phyloP scores from a whole-genome alignment of 2,113 vertebrate genomes.

The Megaceryle maxima region DNA sequence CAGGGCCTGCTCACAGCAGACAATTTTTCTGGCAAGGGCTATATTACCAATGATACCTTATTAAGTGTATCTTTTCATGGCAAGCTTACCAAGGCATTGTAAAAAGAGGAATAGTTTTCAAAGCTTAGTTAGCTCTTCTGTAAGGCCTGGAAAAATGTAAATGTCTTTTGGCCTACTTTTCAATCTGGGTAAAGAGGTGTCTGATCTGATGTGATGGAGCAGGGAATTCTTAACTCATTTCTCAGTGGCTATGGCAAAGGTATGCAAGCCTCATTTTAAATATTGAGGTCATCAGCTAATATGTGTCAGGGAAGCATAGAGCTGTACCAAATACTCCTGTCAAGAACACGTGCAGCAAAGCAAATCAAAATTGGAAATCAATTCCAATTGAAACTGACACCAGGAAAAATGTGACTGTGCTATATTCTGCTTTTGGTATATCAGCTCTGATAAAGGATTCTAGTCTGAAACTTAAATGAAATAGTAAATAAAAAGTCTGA shows the following conservation, averaged over 20 bases:
- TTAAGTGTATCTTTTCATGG: neutral
- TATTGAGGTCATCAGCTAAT: slow-evolving; percentile 18
- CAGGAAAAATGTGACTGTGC: neutral
- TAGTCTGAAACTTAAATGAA: neutral
- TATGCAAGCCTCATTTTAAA: neutral
- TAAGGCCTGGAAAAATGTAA: neutral
- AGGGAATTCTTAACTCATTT: slow-evolving; percentile 15
- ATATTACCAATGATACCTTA: neutral
- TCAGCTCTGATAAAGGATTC: neutral
- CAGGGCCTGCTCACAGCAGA: neutral
- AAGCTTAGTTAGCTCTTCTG: neutral
- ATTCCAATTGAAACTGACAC: neutral
- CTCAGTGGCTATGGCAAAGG: neutral
- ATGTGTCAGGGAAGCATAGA: neutral
- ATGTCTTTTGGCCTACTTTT: slow-evolving; percentile 26
- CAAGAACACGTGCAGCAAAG: neutral
- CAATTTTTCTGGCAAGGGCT: neutral
- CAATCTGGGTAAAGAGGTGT: neutral
- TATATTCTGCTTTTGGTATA: neutral
- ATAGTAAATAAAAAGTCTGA: neutral
- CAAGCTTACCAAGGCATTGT: neutral
- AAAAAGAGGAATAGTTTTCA: slow-evolving; percentile 16
- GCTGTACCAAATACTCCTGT: slow-evolving; percentile 11
- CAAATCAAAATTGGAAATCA: neutral
- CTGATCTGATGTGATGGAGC: slow-evolving; percentile 14